Evolutionary conservation across 2,113 vertebrate species (phyloP), one percentile per base, ranked within the genome.

Genomic region (Odobenus rosmarus): DNA sequence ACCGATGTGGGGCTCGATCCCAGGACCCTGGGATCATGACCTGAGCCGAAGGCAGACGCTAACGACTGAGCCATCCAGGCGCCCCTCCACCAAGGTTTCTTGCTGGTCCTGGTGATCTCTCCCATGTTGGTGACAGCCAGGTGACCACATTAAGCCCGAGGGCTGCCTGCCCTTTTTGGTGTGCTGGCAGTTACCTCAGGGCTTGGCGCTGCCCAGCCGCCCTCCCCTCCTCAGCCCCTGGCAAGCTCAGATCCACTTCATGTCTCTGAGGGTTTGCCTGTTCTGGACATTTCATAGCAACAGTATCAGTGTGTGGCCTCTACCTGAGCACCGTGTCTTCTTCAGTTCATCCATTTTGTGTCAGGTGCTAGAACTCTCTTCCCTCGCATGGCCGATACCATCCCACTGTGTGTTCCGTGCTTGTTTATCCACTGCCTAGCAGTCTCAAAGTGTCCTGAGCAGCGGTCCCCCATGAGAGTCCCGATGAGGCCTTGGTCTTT

Each of bases 241-340:
- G 49, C 42, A 53, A 4, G 18, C 57, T 2, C 1, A 4, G 36
- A 19, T 46, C 36, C 16, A 1, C 42, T 69, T 42, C 81, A 14
- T 21, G 21, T 71, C 4, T 85, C 81, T 51, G 0, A 51, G 42
- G 53, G 8, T 72, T 33, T 33, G 62, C 62, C 31, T 33, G 62
- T 61, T 85, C 4, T 21, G n/a, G 19, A 49, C 1, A 2, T 71
- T 92, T 57, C 61, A 0, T 55, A 10, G 23, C 12, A 53, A 46
- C 2, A 10, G 23, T 15, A 1, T 59, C 28, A 24, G 4, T 13
- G 0, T 2, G 5, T n/a, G 31, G 21, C 8, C 14, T 86, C 42
- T 36, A 7, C n/a, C 77, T 59, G 10, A 67, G 13, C 4, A 4
- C 31, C 4, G 3, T 2, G 49, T 53, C 49, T n/a, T 71, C 33